Conservation (phyloP, 1,140 invertebrate genomes). For the Lycorma delicatula region DNA sequence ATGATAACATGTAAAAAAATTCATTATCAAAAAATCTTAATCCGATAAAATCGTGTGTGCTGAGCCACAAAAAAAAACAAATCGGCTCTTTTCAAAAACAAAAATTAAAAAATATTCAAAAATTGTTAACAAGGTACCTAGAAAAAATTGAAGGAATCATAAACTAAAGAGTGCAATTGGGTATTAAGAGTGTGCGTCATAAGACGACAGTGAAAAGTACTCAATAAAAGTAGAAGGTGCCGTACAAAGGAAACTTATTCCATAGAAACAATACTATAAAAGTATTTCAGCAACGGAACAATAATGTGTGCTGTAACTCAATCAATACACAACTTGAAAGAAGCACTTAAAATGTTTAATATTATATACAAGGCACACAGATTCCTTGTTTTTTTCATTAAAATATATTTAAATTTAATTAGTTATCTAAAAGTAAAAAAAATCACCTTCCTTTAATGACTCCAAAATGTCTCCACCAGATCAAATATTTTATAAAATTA, state of each 20-base stretch:
- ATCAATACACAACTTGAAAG: constrained; percentile 2
- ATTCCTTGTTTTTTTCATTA: not conserved
- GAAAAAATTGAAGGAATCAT: constrained; percentile 12
- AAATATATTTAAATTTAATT: too few species aligned
- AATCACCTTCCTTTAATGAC: too few species aligned
- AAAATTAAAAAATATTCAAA: constrained; percentile 10
- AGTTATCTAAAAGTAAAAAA: too few species aligned
- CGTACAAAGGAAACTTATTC: constrained; percentile 56
- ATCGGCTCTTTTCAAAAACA: constrained; percentile 6
- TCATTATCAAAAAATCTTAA: not conserved
- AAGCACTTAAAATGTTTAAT: constrained; percentile 7
- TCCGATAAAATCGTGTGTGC: not conserved
- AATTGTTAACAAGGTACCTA: constrained; percentile 1
- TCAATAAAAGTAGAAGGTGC: constrained; percentile 37
- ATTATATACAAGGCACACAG: not conserved
- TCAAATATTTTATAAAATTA: too few species aligned
- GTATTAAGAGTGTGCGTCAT: constrained; percentile 9
- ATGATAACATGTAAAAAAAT: constrained; percentile 18
- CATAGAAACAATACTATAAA: constrained; percentile 34
- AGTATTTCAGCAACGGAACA: constrained; percentile 12
- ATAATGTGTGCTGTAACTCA: constrained; percentile 13
- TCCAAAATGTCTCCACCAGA: too few species aligned
- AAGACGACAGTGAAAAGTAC: constrained; percentile 22
- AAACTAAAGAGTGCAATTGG: constrained; percentile 18
- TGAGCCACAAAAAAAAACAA: constrained; percentile 14